Base-by-base conservation (phyloP, 1,140 invertebrate genomes). In the Capitella teleta region DNA sequence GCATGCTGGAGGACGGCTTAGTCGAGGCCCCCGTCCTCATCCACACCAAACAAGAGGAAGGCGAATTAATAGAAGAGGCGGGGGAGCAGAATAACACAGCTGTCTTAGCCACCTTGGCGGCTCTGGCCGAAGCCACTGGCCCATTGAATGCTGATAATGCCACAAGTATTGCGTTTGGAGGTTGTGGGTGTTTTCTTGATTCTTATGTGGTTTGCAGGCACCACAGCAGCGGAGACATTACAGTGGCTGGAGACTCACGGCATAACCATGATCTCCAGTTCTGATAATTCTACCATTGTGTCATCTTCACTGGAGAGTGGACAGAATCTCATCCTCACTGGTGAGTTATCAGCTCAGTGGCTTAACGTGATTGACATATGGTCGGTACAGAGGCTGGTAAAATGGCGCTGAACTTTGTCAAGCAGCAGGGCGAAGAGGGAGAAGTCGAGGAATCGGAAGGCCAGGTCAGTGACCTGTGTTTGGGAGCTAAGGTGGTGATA, bases 261-360 rank as follows among this genome's bases (percentile, higher is more conserved):
- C 30, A 86, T 87, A 40, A 82, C 80, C 23, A 83, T 86, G 78
- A 78, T 87, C 54, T 81, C 83, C 30, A 77, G 78, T n/a, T 54
- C 59, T 51, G 80, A 85, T 67, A 80, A 83, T 47, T 76, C 77
- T 5, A 82, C 82, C 28, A 79, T 83, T 32, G 78, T 88, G 24
- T 80, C 80, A 46, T 83, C 82, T 46, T 84, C 84, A 10, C 76
- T 88, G 58, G 82, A 86, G 73, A 84, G 79, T 71, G 85, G 86
- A 1, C 79, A 85, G 64, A 82, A 82, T 37, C 77, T 87, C 18
- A 77, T 84, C 46, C 70, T 87, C 40, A 87, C 85, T 57, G 82
- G 82, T 83, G 64, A 53, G 25, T 49, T 12, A 3, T 30, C 5
- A 42, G 4, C 8, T 18, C 28, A 41, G 19, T 10, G 10, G 12